These are phyloP conservation scores for Herpailurus yagouaroundi DNA, from an alignment of 2,113 vertebrate genomes.

Conservation along the genomic window DNA sequence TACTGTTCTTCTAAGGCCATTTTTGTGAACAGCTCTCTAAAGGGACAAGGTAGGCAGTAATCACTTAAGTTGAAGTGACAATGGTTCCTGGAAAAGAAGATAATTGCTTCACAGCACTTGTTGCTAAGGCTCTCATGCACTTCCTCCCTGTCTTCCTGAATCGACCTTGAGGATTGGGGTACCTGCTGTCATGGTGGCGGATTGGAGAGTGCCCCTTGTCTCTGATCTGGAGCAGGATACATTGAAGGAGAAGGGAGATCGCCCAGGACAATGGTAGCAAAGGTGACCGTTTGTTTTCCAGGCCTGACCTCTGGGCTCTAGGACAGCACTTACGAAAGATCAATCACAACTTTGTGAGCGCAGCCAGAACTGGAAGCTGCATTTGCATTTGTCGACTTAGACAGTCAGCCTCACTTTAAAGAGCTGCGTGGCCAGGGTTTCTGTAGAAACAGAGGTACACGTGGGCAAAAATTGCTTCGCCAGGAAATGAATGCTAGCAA, in stretches of 20 bases:
- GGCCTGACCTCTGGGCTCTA: conserved; percentile 20
- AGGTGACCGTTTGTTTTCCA: neutral
- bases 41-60: neutral
- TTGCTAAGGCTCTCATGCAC: neutral
- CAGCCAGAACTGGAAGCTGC: conserved; percentile 19
- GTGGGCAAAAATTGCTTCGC: conserved; percentile 21
- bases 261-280: neutral
- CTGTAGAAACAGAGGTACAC: neutral
- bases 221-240: neutral
- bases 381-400: conserved; percentile 54
- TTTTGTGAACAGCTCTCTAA: conserved; percentile 43
- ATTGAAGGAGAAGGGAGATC: neutral
- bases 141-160: neutral
- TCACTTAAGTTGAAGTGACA: conserved; percentile 44
- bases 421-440: neutral
- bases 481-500: conserved; percentile 22
- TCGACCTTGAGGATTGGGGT: conserved; percentile 2
- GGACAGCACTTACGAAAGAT: conserved; percentile 50
- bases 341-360: neutral
- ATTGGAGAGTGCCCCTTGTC: neutral
- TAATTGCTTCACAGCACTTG: conserved; percentile 40
- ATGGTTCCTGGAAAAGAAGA: conserved; percentile 16
- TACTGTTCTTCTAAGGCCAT: conserved; percentile 47
- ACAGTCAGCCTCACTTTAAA: conserved; percentile 25
- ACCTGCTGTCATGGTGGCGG: neutral